A percentile compares a stretch with the other conserved stretches of the same genome.
Evolutionary conservation across 2,797 vertebrate genomes (phyloP).

Genomic region (Tapera naevia): DNA sequence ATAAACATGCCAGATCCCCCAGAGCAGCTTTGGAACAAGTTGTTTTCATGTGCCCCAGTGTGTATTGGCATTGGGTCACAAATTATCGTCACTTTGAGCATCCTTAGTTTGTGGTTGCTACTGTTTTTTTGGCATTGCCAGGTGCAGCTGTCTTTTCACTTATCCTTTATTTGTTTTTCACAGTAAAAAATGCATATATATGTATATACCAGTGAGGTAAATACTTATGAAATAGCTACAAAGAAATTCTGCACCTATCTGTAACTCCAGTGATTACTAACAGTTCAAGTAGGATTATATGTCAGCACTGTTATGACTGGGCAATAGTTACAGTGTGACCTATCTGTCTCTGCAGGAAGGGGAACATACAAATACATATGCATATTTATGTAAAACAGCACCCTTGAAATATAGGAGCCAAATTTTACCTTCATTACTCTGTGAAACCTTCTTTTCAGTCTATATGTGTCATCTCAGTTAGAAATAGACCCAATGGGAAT

Average conservation of each 20-base stretch:
- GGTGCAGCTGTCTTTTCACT: neutral
- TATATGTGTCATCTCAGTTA: rapidly evolving
- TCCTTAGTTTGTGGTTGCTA: neutral
- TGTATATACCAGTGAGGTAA: neutral
- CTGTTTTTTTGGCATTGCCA: neutral
- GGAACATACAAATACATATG: neutral
- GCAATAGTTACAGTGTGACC: neutral
- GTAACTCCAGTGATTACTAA: neutral
- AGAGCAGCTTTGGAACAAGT: conserved; percentile 23
- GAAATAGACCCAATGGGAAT: neutral
- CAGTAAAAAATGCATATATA: neutral
- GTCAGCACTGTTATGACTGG: neutral
- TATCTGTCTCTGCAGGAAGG: neutral
- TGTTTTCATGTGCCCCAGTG: conserved; percentile 31
- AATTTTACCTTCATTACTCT: neutral
- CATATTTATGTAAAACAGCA: neutral
- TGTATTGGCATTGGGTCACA: neutral
- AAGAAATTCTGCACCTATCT: neutral
- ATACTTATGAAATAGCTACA: neutral
- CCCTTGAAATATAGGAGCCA: neutral
- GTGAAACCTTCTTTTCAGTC: neutral
- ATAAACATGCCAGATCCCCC: conserved; percentile 58
- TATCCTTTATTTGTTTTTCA: neutral
- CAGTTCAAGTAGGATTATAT: neutral
- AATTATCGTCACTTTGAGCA: neutral